phyloP scores from a whole-genome alignment of 2,113 vertebrate genomes.

The Cygnus atratus region DNA sequence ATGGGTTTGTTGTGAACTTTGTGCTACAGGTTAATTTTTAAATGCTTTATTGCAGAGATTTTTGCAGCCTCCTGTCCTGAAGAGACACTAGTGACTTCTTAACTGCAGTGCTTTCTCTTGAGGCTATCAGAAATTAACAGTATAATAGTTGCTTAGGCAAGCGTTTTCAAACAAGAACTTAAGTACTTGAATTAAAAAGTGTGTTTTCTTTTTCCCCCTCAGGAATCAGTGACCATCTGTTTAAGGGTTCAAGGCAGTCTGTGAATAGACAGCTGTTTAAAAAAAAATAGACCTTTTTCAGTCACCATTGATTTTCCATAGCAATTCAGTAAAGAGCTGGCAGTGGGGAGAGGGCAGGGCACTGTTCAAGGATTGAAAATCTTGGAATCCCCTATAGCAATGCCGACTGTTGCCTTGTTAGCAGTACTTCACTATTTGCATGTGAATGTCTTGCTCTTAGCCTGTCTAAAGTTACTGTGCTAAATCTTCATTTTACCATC shows the following conservation, averaged over 20 bases:
- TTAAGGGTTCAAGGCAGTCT: background rate
- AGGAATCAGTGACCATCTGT: background rate
- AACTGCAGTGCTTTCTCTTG: background rate
- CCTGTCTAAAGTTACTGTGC: background rate
- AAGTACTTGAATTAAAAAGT: background rate
- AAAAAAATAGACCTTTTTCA: background rate
- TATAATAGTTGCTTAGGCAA: background rate
- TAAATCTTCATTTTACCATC: background rate
- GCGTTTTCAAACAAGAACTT: background rate
- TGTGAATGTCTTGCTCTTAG: background rate
- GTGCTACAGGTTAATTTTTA: slow-evolving; percentile 53
- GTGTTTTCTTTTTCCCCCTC: background rate
- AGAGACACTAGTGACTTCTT: background rate
- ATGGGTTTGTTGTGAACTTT: slow-evolving; percentile 3
- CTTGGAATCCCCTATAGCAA: background rate
- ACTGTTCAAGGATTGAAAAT: background rate
- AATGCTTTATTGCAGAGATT: background rate
- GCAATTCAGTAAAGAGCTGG: background rate
- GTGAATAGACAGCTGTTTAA: background rate
- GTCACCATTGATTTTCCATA: background rate
- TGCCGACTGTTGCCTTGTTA: background rate
- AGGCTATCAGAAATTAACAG: background rate
- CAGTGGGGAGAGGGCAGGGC: background rate
- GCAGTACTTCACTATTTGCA: background rate
- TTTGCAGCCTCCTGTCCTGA: background rate